A percentile compares a stretch with the other conserved stretches of the same genome.
phyloP scores from a whole-genome alignment of 2,888 invertebrate species.

The Drosophila acutilabella region DNA sequence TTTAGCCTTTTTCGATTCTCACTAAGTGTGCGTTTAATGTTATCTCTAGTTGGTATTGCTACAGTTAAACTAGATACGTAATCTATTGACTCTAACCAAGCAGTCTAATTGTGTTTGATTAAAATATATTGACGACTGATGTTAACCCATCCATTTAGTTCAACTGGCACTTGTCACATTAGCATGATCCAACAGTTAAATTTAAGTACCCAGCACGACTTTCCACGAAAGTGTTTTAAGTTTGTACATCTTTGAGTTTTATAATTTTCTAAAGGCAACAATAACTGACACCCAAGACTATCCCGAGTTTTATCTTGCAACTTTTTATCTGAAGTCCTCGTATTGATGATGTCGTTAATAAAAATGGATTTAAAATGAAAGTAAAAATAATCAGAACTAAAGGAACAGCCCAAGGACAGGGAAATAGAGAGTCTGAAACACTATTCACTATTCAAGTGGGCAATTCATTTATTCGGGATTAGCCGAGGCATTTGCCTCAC shows the following conservation, averaged over 20 bases:
- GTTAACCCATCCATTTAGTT: no score
- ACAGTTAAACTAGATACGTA: neutral
- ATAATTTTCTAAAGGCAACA: neutral
- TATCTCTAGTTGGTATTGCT: neutral
- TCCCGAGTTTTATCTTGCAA: neutral
- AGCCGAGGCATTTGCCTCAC: slow-evolving; percentile 55
- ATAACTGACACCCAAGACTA: neutral
- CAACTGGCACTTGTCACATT: no score
- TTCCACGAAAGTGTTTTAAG: no score
- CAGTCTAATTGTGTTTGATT: neutral
- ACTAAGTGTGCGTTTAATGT: neutral
- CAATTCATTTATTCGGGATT: slow-evolving; percentile 77
- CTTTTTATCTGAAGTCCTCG: neutral
- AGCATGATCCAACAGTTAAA: no score
- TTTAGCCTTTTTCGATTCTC: neutral
- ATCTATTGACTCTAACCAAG: neutral
- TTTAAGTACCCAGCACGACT: no score
- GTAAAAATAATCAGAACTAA: slow-evolving; percentile 8
- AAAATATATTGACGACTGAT: neutral
- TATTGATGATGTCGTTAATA: slow-evolving; percentile 67
- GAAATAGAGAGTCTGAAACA: neutral
- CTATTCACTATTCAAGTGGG: slow-evolving; percentile 49
- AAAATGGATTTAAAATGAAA: slow-evolving; percentile 56
- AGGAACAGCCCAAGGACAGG: neutral
- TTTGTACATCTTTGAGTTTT: no score